Base-by-base conservation (phyloP, 1,140 invertebrate genomes). In the Danaus plexippus region DNA sequence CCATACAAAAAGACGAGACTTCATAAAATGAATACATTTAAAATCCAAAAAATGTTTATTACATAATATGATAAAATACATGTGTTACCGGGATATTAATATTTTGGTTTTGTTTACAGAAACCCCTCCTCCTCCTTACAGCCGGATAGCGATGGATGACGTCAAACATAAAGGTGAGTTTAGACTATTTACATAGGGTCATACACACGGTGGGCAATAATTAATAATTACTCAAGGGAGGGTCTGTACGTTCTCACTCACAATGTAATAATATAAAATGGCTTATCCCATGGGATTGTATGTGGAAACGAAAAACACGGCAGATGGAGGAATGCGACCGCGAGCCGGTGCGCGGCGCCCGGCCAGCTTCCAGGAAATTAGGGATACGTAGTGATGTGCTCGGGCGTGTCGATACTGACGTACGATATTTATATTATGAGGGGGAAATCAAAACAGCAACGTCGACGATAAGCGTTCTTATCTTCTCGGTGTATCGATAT, bases 81-180 rank as follows among this genome's bases (percentile, higher is more conserved):
- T 47, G 46, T 54, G 22, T 42, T 9, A 9, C 4, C 42, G 9
- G 11, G 10, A 13, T 22, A 51, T 43, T 46, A 54, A 57, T 47
- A 40, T 9, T 45, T 67, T 75, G 71, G 64, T 61, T 73, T 87
- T 82, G 64, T 92, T 92, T 67, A 43, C 90, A 93, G 92, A 93
- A 83, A 89, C 90, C 69, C 91, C 91, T 73, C 92, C 91, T 71
- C 92, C 92, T 64, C 92, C 92, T 57, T 93, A 93, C 85, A 91
- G 90, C 84, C 89, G 90, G 68, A 90, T 90, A 75, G 89, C 89
- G 62, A 90, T 90, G 87, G 90, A 92, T 56, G 84, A 87, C 81
- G 89, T 92, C 76, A 92, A 91, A 90, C 89, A 90, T 81, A 91
- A 93, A 91, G 92, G 92, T 93, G 77, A 89, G 88, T 79, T 55